Evolutionary conservation across 2,797 vertebrate species (phyloP), one percentile per base, ranked within the genome.

Genomic region (Xenopus petersii): DNA sequence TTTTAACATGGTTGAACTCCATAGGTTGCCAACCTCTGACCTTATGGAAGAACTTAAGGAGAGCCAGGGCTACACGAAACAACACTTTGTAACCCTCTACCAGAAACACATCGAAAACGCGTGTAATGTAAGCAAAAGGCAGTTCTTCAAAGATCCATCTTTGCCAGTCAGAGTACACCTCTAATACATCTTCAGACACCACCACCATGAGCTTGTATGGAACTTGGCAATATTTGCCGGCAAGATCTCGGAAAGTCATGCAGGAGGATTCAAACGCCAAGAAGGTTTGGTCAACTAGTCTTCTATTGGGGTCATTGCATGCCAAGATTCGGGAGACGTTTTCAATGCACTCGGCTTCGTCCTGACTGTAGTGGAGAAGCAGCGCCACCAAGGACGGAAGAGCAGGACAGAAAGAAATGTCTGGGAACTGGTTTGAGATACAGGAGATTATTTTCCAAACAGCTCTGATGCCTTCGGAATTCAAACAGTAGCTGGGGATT

Each of bases 61-160:
- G 84, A 0, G 98, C 95, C 77, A 99, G 83, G 0, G 95, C 96
- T 0, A 98, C 92, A 0, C 95, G 92, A 77, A 93, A 99, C 1
- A 99, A 90, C 11, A 99, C 92, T 84, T 99, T 99, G 88, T 98
- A 98, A 42, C 98, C 98, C 80, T 99, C 98, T 58, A 99, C 96
- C 71, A 99, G 86, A 83, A 95, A 98, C 24, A 96, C 93, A 0
- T 99, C 98, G 0, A 98, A 92, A 73, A 99, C 93, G 0, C 98
- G 89, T 0, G 93, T 90, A 0, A 93, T 5, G 15, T 98, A 94
- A 10, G 76, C 80, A 77, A 98, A 92, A 1, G 98, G 98, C 58
- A 99, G 91, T 63, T 99, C 97, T 0, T 95, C 95, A 0, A 98
- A 92, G 51, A 99, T 92, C 98, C 98, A 99, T 7, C 90, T 89